Conservation (phyloP, 2,113 vertebrate genomes). For the Solea solea region DNA sequence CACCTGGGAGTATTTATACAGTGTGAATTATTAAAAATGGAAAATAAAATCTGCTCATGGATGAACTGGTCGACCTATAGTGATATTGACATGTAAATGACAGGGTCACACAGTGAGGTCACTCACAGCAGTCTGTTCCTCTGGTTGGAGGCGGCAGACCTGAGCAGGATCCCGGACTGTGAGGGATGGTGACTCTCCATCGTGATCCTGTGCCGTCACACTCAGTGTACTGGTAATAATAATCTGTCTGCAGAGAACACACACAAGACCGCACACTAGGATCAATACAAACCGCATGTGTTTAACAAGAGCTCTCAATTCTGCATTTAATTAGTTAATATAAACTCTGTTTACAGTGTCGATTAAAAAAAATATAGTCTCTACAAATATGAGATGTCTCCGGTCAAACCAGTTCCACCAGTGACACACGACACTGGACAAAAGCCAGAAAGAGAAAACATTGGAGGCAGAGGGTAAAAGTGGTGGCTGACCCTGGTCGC, state of each 20-base stretch:
- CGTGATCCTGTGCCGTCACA: slow-evolving; percentile 95
- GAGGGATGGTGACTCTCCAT: slow-evolving; percentile 96
- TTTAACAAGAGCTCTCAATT: too few species aligned
- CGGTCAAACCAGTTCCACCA: not conserved
- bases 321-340: too few species aligned
- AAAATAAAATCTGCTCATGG: too few species aligned
- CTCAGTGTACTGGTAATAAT: slow-evolving; percentile 97
- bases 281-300: not conserved
- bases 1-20: too few species aligned
- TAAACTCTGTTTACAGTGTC: too few species aligned
- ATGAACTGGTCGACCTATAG: too few species aligned
- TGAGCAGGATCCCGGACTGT: slow-evolving; percentile 83
- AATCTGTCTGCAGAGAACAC: slow-evolving; percentile 85
- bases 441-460: slow-evolving; percentile 16
- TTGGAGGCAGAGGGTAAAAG: not conserved
- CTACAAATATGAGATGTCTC: too few species aligned
- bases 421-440: not conserved
- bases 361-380: too few species aligned
- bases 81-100: not conserved
- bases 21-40: too few species aligned
- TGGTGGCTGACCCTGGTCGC: slow-evolving; percentile 42
- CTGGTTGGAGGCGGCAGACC: slow-evolving; percentile 92
- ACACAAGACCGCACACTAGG: slow-evolving; percentile 7
- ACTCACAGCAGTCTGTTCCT: slow-evolving; percentile 98
- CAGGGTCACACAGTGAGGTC: not conserved